These are phyloP conservation scores for Noctua comes DNA, from an alignment of 2,888 invertebrate species.

Conservation along the genomic window DNA sequence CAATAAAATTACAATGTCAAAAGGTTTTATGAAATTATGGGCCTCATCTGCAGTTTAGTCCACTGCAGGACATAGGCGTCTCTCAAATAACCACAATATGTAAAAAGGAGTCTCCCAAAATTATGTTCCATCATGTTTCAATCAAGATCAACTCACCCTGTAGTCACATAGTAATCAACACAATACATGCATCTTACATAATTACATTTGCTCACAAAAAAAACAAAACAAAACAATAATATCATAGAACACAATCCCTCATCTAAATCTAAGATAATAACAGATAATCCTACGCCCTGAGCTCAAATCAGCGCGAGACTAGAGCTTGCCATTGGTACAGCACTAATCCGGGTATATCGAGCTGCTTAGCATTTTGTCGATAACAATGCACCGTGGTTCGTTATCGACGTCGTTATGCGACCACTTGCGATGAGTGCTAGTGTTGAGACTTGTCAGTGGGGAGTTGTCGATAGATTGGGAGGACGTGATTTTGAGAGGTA, in stretches of 20 bases:
- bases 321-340: slow-evolving; percentile 27
- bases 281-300: slow-evolving; percentile 27
- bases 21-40: neutral
- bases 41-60: neutral
- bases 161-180: neutral
- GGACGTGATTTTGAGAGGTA: neutral
- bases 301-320: slow-evolving; percentile 35
- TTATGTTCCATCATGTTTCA: neutral
- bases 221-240: neutral
- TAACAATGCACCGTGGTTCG: slow-evolving; percentile 84
- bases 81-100: neutral
- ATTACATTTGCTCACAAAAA: neutral
- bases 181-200: neutral
- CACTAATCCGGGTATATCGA: slow-evolving; percentile 65
- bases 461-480: slow-evolving; percentile 27
- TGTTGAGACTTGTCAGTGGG: slow-evolving; percentile 34
- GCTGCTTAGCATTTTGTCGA: slow-evolving; percentile 77
- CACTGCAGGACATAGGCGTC: neutral
- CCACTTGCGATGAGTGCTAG: slow-evolving; percentile 81
- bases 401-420: slow-evolving; percentile 86
- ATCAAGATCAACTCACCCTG: neutral
- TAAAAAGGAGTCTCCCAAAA: neutral
- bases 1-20: neutral
- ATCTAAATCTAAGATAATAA: slow-evolving; percentile 37
- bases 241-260: neutral